Base-by-base conservation (phyloP, 2,888 invertebrate species). In the Zygaena filipendulae region DNA sequence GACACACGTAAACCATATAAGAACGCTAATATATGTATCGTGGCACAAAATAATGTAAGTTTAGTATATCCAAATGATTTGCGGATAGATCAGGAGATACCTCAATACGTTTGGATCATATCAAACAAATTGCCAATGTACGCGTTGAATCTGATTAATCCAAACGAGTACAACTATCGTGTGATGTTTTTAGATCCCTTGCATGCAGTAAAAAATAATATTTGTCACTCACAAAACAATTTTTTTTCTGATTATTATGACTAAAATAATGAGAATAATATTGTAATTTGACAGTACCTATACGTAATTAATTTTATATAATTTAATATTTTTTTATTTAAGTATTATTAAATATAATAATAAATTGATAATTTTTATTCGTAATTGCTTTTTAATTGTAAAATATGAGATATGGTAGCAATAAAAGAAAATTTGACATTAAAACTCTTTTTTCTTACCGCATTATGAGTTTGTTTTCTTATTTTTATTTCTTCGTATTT, bases 11-110 rank as follows among this genome's bases (percentile, higher is more conserved):
- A 88, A 45, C 85, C 88, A 0, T 91, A 91, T 45, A 80, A 69
- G 21, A 75, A 82, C 9, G 64, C 75, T 8, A 90, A 89, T 55
- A 60, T 90, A 26, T 85, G 82, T 2, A 64, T 88, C 5, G 77
- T 90, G 1, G 88, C 87, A 1, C 64, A 81, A 33, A 85, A 84
- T 55, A 81, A 83, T 22, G 74, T 71, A 14, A 84, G 87, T 0
- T 67, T 92, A 45, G 79, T 90, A 13, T 92, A 92, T 51, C 91
- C 92, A 0, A 92, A 92, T 43, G 92, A 92, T 52, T 63, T 92
- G 27, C 85, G 89, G 50, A 81, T 92, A 20, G 92, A 92, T 48
- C 82, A 86, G 29, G 88, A 88, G 41, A 59, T 82, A 16, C 83
- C 84, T 21, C 88, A 91, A 54, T 83, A 82, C 36, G 81, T 87